phyloP scores from a whole-genome alignment of 2,888 invertebrate genomes.

The Stenolophus ochropezus region DNA sequence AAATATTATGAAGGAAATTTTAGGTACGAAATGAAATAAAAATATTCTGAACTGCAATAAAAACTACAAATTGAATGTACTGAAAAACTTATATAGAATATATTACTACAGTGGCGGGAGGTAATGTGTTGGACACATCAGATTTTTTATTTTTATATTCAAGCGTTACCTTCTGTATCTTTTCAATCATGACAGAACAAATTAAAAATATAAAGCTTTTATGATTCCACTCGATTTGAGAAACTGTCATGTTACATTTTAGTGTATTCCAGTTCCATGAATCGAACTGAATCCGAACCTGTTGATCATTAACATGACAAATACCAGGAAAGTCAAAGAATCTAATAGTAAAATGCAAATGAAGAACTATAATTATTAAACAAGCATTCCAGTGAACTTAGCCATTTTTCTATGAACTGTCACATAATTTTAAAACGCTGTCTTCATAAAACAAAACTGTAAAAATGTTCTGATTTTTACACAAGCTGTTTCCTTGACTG shows the following conservation, averaged over 20 bases:
- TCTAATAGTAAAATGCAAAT: slow-evolving; percentile 42
- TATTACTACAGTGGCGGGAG: no score
- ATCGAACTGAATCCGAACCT: background rate
- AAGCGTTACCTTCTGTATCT: no score
- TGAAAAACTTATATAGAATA: no score
- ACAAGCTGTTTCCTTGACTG: background rate
- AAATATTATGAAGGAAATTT: no score
- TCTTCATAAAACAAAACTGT: slow-evolving; percentile 13
- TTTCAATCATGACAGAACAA: no score
- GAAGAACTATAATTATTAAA: slow-evolving; percentile 37
- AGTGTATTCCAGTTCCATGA: background rate
- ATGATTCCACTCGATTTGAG: no score
- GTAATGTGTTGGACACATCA: no score
- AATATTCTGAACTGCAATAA: no score
- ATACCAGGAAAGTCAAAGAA: slow-evolving; percentile 14
- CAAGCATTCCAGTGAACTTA: slow-evolving; percentile 27
- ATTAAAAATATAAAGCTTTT: no score
- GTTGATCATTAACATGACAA: slow-evolving; percentile 25
- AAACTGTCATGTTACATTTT: background rate
- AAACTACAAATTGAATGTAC: no score
- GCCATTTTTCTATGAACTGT: slow-evolving; percentile 13
- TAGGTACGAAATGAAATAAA: no score
- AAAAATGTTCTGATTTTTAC: slow-evolving; percentile 9
- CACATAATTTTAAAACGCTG: background rate
- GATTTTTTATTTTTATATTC: no score